Percentiles rank a stretch among this genome's conserved stretches.
phyloP scores from a whole-genome alignment of 2,888 invertebrate genomes.

The Lutraria lutraria region DNA sequence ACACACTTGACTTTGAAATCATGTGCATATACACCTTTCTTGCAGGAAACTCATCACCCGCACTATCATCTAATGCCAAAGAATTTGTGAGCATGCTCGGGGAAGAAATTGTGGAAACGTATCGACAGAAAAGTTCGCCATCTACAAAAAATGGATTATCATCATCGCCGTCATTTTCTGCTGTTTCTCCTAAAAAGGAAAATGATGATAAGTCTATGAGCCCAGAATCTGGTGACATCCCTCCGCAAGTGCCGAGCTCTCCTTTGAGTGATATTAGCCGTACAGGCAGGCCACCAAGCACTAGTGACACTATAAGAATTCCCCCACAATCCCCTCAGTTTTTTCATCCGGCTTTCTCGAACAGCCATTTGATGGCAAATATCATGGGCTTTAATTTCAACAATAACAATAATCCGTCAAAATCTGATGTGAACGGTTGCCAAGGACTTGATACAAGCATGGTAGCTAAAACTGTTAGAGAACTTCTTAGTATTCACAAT shows the following conservation, averaged over 20 bases:
- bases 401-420: constrained; percentile 57
- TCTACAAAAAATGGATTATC: constrained; percentile 55
- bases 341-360: constrained; percentile 70
- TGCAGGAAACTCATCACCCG: constrained; percentile 79
- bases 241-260: constrained; percentile 67
- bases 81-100: constrained; percentile 89
- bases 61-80: constrained; percentile 84
- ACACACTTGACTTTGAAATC: constrained; percentile 54
- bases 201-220: constrained; percentile 54
- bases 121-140: constrained; percentile 86
- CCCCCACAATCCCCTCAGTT: constrained; percentile 72
- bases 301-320: constrained; percentile 61
- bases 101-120: constrained; percentile 93
- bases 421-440: constrained; percentile 71
- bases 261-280: constrained; percentile 61
- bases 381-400: constrained; percentile 69
- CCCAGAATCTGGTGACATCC: constrained; percentile 64
- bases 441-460: constrained; percentile 97
- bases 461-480: constrained; percentile 95
- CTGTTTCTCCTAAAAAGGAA: constrained; percentile 63
- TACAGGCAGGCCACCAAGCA: constrained; percentile 61
- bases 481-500: constrained; percentile 97
- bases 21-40: constrained; percentile 80
- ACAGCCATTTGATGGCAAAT: constrained; percentile 73
- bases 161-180: constrained; percentile 57